A percentile compares a stretch with the other conserved stretches of the same genome.
phyloP scores from a whole-genome alignment of 1,140 invertebrate species.

The Drosophila truncata region DNA sequence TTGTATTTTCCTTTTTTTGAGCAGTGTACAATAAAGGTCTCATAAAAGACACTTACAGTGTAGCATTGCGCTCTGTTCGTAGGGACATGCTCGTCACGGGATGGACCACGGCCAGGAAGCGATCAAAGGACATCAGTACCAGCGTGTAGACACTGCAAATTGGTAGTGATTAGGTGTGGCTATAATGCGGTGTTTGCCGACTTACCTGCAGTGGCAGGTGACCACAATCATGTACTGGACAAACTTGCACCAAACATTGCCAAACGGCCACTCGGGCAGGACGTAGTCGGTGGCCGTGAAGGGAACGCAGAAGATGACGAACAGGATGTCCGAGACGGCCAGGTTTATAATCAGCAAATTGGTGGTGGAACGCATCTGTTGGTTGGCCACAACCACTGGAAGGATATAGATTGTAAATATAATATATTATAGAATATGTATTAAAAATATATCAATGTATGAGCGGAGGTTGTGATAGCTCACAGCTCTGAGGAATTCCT shows the following conservation, averaged over 20 bases:
- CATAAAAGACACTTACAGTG: slow-evolving; percentile 86
- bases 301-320: slow-evolving; percentile 96
- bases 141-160: slow-evolving; percentile 90
- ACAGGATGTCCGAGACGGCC: slow-evolving; percentile 95
- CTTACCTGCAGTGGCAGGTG: slow-evolving; percentile 90
- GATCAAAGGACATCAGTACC: slow-evolving; percentile 97
- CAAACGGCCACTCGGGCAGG: slow-evolving; percentile 95
- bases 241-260: slow-evolving; percentile 95
- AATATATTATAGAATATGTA: not conserved
- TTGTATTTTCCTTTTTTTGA: not conserved
- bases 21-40: not conserved
- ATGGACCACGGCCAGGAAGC: slow-evolving; percentile 97
- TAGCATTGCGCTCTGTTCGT: slow-evolving; percentile 94
- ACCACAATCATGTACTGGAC: slow-evolving; percentile 94
- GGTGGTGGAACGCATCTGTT: slow-evolving; percentile 96
- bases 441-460: not conserved
- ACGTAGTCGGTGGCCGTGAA: slow-evolving; percentile 91
- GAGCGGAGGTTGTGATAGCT: not conserved
- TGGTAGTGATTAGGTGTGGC: slow-evolving; percentile 85
- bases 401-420: slow-evolving; percentile 75
- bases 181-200: slow-evolving; percentile 79
- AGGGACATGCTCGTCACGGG: slow-evolving; percentile 95
- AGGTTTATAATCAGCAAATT: slow-evolving; percentile 96
- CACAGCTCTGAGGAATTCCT: not conserved
- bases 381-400: slow-evolving; percentile 93